phyloP scores from a whole-genome alignment of 2,797 vertebrate species.

The Sebastes aleutianus region DNA sequence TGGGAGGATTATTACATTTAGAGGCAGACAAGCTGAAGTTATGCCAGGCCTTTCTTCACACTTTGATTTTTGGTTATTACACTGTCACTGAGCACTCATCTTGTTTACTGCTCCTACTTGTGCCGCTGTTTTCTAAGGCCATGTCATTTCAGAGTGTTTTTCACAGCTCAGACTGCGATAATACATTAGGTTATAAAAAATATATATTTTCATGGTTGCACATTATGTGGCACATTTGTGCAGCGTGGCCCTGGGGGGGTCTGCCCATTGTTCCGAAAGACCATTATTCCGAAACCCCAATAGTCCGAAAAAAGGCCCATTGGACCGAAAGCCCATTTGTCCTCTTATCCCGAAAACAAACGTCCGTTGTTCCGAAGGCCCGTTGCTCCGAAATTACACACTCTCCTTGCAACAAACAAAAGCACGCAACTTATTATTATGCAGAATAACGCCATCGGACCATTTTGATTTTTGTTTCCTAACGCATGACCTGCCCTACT shows the following conservation, averaged over 20 bases:
- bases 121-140: not conserved
- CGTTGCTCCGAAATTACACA: too few relatives aligned
- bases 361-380: fast-evolving
- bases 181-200: slow-evolving; percentile 4
- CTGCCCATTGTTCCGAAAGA: not conserved
- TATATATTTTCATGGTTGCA: not conserved
- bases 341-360: not conserved
- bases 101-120: slow-evolving; percentile 2
- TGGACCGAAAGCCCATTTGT: not conserved
- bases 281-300: not conserved
- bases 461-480: not conserved
- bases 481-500: not conserved
- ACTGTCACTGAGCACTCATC: slow-evolving; percentile 18
- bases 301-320: not conserved
- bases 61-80: slow-evolving; percentile 28
- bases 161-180: not conserved
- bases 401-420: not conserved
- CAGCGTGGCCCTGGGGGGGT: not conserved
- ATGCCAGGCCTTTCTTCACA: slow-evolving; percentile 8
- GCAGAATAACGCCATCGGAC: not conserved
- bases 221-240: not conserved
- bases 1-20: slow-evolving; percentile 7
- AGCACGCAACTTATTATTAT: not conserved
- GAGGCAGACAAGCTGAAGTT: slow-evolving; percentile 1
- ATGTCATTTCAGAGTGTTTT: not conserved